phyloP scores from a whole-genome alignment of 2,113 vertebrate genomes.

The Poeciliopsis prolifica region DNA sequence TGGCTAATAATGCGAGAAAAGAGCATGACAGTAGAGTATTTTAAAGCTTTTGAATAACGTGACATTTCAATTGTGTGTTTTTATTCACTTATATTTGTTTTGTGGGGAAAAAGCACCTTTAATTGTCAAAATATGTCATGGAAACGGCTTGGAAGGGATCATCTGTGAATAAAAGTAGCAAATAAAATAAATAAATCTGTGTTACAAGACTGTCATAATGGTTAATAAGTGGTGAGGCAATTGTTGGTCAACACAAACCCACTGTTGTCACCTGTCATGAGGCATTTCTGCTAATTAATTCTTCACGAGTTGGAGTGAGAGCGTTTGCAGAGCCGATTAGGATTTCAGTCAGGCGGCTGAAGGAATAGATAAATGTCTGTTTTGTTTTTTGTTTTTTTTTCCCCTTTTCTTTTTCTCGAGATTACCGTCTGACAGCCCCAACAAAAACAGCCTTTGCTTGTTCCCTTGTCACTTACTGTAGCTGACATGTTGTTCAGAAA shows the following conservation, averaged over 20 bases:
- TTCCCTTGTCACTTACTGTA: slow-evolving; percentile 61
- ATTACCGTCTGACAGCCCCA: slow-evolving; percentile 58
- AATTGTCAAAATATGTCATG: not conserved
- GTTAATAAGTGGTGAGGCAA: not conserved
- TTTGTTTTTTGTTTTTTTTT: no score
- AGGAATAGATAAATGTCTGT: slow-evolving; percentile 49
- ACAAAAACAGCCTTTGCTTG: slow-evolving; percentile 61
- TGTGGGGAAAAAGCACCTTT: no score
- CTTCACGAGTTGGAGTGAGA: slow-evolving; percentile 19
- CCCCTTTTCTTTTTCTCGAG: slow-evolving; percentile 15
- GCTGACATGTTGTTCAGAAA: slow-evolving; percentile 59
- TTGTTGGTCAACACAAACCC: slow-evolving; percentile 7
- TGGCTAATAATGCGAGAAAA: no score
- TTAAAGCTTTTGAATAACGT: no score
- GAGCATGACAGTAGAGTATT: no score
- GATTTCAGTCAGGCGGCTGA: slow-evolving; percentile 51
- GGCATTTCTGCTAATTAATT: slow-evolving; percentile 33
- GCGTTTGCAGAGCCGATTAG: slow-evolving; percentile 44
- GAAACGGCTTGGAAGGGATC: not conserved
- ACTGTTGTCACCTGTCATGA: slow-evolving; percentile 6
- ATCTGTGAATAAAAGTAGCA: not conserved
- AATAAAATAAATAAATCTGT: not conserved
- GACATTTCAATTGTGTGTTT: no score
- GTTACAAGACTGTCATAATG: not conserved
- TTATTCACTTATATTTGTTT: no score